A percentile compares a stretch with the other conserved stretches of the same genome.
Conservation (phyloP, 2,888 invertebrate species). For the Tipula helvola region DNA sequence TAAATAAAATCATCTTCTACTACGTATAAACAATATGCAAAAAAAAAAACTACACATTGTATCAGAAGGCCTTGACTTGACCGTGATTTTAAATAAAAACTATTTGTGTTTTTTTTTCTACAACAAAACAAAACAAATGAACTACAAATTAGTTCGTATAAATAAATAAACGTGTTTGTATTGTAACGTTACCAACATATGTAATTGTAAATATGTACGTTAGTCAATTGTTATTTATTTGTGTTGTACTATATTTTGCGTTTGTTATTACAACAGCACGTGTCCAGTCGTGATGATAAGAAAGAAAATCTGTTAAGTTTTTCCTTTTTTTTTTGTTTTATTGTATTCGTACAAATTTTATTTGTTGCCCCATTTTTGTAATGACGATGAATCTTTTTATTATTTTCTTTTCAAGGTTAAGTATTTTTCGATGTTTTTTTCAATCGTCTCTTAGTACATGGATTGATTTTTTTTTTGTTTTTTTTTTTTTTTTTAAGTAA, state of each 20-base stretch:
- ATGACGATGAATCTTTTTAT: neutral
- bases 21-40: neutral
- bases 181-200: neutral
- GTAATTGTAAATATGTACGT: neutral
- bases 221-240: neutral
- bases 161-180: neutral
- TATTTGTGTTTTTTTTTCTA: neutral
- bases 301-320: neutral
- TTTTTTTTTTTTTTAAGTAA: too few species aligned
- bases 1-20: neutral
- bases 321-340: neutral
- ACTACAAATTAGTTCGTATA: neutral
- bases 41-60: neutral
- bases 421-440: neutral
- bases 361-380: neutral
- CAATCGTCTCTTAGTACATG: neutral
- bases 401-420: neutral
- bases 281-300: neutral
- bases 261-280: neutral
- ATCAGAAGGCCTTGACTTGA: slow-evolving; percentile 5
- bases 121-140: neutral
- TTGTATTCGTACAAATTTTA: neutral
- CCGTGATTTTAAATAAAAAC: slow-evolving; percentile 5
- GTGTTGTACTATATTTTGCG: neutral
- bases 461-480: too few species aligned